Evolutionary conservation across 2,113 vertebrate species (phyloP).

Genomic region (Camelus bactrianus): DNA sequence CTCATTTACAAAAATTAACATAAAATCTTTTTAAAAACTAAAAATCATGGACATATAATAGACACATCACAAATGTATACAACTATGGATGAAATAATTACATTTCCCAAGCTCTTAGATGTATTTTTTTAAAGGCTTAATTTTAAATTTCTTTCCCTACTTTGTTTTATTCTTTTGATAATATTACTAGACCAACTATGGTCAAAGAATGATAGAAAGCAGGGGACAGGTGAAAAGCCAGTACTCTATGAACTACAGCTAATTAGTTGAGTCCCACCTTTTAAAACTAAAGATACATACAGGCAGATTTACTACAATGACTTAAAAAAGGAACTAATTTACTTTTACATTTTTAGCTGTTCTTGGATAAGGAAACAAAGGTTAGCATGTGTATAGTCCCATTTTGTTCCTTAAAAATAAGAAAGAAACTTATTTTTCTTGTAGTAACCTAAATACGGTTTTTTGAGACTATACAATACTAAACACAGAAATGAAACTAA

Average conservation of each 20-base stretch:
- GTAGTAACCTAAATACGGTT: constrained; percentile 65
- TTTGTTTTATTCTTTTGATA: constrained; percentile 64
- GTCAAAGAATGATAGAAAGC: constrained; percentile 51
- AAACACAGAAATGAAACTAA: constrained; percentile 83
- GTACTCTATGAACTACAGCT: not conserved
- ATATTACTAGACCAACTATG: constrained; percentile 18
- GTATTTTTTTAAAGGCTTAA: constrained; percentile 45
- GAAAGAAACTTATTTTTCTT: constrained; percentile 54
- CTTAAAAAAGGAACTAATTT: constrained; percentile 49
- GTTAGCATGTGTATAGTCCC: constrained; percentile 88
- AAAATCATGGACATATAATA: constrained; percentile 78
- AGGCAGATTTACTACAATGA: constrained; percentile 41
- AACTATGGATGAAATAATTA: constrained; percentile 70
- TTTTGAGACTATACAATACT: constrained; percentile 88
- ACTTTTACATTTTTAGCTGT: constrained; percentile 89
- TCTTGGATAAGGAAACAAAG: constrained; percentile 92
- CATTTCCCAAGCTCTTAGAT: constrained; percentile 58
- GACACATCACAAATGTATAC: constrained; percentile 76
- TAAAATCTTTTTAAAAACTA: constrained; percentile 24
- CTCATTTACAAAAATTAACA: not conserved
- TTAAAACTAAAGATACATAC: constrained; percentile 59
- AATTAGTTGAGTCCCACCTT: constrained; percentile 32
- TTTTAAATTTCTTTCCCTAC: constrained; percentile 63
- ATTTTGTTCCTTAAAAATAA: constrained; percentile 52
- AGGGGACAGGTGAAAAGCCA: constrained; percentile 37